These are phyloP conservation scores for Panurus biarmicus DNA, from an alignment of 2,113 vertebrate species.

Conservation along the genomic window DNA sequence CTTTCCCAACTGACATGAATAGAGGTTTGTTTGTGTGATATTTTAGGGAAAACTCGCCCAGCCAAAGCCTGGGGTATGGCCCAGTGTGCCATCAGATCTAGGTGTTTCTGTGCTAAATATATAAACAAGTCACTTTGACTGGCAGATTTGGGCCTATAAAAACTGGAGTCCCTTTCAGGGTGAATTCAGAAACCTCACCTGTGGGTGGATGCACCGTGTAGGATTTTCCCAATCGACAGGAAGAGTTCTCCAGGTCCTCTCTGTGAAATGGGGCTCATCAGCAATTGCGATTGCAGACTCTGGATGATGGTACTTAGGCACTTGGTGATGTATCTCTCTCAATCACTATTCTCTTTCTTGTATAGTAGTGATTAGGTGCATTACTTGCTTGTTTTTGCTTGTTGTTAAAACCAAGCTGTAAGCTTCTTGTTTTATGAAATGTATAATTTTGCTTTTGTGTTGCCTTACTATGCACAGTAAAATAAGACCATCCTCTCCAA, in stretches of 20 bases:
- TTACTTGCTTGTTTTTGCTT: not conserved
- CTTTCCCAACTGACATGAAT: not conserved
- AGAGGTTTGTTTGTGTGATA: not conserved
- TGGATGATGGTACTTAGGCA: not conserved
- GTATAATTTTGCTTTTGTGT: not conserved
- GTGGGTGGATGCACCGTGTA: not conserved
- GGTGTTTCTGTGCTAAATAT: not conserved
- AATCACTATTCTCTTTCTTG: not conserved
- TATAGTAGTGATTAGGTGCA: not conserved
- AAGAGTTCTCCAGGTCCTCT: not conserved
- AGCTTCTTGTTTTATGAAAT: not conserved
- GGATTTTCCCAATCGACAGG: not conserved
- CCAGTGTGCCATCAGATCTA: not conserved
- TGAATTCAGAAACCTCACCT: rapidly evolving
- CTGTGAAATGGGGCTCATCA: not conserved
- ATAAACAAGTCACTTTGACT: not conserved
- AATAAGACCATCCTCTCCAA: not conserved
- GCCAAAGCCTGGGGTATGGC: not conserved
- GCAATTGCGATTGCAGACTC: not conserved
- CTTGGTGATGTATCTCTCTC: not conserved
- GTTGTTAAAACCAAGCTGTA: not conserved
- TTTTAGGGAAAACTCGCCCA: not conserved
- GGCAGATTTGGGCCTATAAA: not conserved
- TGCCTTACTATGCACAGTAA: not conserved
- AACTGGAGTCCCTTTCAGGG: not conserved